Base-by-base conservation (phyloP, 2,113 vertebrate species). In the Ptilonorhynchus violaceus region DNA sequence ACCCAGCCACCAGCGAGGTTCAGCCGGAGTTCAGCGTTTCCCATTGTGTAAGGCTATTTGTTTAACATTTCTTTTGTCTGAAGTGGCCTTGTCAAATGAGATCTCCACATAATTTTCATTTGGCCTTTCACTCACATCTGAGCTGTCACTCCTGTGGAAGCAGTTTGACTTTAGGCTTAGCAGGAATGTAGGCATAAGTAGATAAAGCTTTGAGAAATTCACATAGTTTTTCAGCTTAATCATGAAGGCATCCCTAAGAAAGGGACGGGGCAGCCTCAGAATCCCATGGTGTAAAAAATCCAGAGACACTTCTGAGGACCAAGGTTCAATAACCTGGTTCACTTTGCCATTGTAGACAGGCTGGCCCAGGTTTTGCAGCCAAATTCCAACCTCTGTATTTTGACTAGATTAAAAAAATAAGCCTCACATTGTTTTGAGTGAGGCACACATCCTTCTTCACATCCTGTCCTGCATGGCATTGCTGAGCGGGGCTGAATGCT, bases 51-150 rank as follows among this genome's bases (percentile, higher is more conserved):
- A 97, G 95, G 62, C 96, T 97, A 93, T 96, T 89, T 96, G 91
- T 88, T 94, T 96, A 95, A 86, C 77, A 96, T 96, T 97, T 89
- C 92, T 97, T 97, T 97, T 97, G 96, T 97, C 92, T 96, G 95
- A 97, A 94, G 68, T 85, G 92, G 85, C 69, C 92, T 91, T 92
- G 92, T 94, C 95, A 92, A 95, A 84, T 70, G 91, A 95, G 73
- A 88, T 83, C 17, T 60, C 69, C 44, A 86, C 85, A 78, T 76
- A 70, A 89, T 96, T 95, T 96, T 97, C 82, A 70, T 82, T 97
- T 97, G 95, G 83, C 66, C 75, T 93, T 97, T 96, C 76, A 60
- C 74, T 96, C 81, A 41, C 22, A 24, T 96, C 55, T n/a, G 44
- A 95, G 62, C 84, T 96, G 75, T 97, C 94, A 69, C 56, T 93